Evolutionary conservation across 1,140 invertebrate species (phyloP), one percentile per base, ranked within the genome.

Genomic region (Pseudobourletiella spinata): DNA sequence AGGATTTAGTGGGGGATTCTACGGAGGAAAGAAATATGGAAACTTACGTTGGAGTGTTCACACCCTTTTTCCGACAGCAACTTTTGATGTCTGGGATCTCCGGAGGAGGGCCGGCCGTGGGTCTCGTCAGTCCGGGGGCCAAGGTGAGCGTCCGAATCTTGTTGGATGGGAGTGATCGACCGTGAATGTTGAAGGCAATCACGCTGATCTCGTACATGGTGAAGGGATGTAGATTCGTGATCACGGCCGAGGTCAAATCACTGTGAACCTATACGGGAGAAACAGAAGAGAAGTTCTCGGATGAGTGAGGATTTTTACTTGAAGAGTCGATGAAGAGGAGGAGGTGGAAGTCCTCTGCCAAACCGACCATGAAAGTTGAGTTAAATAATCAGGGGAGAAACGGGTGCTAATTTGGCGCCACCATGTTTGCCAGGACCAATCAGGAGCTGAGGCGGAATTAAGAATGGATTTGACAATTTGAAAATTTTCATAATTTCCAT

Each of bases 151-250:
- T 80, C 57, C 85, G 79, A n/a, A 88, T 74, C 6, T 80, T 78
- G 59, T 84, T 81, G 20, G 84, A 86, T 0, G 87, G 86, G 61
- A 89, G 73, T 74, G 86, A 88, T 0, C 80, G 80, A 0, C 88
- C 88, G 67, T 84, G 83, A 20, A 80, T 79, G 73, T 90, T 91
- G 43, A 79, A 79, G 0, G 86, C 83, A 1, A 79, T 82, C 11
- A 89, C 81, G 0, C 81, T 81, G 1, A 90, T 78, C 71, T 89
- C 86, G 72, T 91, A 90, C 86, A 89, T 88, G 20, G 86, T 89
- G 68, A 85, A 84, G 0, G 86, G 84, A 1, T 78, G 74, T 39
- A 84, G 75, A 73, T 81, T 77, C 52, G 80, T 80, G 1, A 88
- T 68, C 0, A 81, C 72, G 0, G 83, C 77, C 39, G 76, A 79